Evolutionary conservation across 2,113 vertebrate genomes (phyloP).

Genomic region (Motacilla tschutschensis): DNA sequence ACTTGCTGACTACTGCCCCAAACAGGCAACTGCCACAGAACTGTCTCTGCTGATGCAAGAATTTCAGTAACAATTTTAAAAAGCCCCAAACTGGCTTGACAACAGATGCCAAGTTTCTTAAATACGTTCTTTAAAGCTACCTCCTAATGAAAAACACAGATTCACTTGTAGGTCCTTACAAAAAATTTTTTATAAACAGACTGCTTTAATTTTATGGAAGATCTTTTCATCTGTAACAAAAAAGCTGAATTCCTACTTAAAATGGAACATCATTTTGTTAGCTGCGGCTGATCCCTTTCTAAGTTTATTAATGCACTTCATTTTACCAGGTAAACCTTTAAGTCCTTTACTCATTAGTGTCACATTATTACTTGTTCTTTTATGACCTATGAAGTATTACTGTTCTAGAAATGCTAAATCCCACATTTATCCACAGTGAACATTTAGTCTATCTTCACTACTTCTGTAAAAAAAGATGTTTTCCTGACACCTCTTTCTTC

Average conservation of each 20-base stretch:
- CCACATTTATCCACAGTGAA: conserved; percentile 19
- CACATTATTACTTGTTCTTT: neutral
- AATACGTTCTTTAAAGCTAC: conserved; percentile 20
- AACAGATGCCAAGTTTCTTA: neutral
- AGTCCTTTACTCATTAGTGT: conserved; percentile 22
- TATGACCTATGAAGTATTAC: neutral
- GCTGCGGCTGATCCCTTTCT: neutral
- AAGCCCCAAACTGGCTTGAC: neutral
- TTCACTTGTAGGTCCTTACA: neutral
- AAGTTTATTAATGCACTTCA: conserved; percentile 16
- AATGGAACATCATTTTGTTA: neutral
- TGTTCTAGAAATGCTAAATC: conserved; percentile 15
- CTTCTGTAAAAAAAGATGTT: neutral
- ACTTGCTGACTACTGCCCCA: neutral
- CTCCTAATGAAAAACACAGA: neutral
- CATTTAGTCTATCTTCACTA: conserved; percentile 1
- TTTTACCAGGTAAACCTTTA: conserved; percentile 37
- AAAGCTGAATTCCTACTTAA: neutral
- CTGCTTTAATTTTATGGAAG: neutral
- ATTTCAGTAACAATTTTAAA: neutral
- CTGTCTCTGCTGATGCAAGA: neutral
- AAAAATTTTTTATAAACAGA: neutral
- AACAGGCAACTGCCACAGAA: neutral
- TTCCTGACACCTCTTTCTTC: neutral
- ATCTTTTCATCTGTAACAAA: neutral